Conservation (phyloP, 2,797 vertebrate species). For the Denticeps clupeoides region DNA sequence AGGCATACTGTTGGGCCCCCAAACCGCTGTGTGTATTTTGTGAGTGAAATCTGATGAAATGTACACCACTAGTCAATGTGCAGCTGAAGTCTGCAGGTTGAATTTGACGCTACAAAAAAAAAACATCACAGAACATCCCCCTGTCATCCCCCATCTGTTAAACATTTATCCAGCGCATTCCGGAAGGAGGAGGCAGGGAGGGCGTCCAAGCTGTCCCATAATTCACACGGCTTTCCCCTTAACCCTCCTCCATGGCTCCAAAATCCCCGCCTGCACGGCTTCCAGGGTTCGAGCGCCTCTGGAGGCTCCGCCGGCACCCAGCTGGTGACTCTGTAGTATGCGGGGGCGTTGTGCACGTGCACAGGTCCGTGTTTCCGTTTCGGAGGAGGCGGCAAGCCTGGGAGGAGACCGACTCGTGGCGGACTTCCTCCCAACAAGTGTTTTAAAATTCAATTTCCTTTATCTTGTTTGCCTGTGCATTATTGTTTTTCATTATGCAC, state of each 20-base stretch:
- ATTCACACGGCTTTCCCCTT: conserved; percentile 20
- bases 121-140: conserved; percentile 60
- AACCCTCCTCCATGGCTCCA: not conserved
- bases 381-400: not conserved
- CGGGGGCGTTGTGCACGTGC: conserved; percentile 38
- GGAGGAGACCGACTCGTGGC: conserved; percentile 27
- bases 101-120: conserved; percentile 51
- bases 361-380: conserved; percentile 34
- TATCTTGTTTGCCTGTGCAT: conserved; percentile 31
- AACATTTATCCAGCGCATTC: conserved; percentile 38
- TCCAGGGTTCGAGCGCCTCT: not conserved
- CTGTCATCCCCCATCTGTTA: conserved; percentile 62
- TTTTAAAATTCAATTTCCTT: conserved; percentile 43
- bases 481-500: conserved; percentile 37
- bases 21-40: conserved; percentile 47
- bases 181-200: not conserved
- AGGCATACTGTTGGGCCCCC: too few relatives aligned
- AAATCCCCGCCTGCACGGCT: conserved; percentile 4
- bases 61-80: too few relatives aligned
- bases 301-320: conserved; percentile 12
- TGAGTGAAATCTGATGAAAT: conserved; percentile 47
- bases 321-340: not conserved
- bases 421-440: conserved; percentile 20
- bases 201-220: conserved; percentile 29
- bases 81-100: too few relatives aligned